These are phyloP conservation scores for Hapalemur alaotrensis DNA, from an alignment of 2,797 vertebrate species.

Conservation along the genomic window DNA sequence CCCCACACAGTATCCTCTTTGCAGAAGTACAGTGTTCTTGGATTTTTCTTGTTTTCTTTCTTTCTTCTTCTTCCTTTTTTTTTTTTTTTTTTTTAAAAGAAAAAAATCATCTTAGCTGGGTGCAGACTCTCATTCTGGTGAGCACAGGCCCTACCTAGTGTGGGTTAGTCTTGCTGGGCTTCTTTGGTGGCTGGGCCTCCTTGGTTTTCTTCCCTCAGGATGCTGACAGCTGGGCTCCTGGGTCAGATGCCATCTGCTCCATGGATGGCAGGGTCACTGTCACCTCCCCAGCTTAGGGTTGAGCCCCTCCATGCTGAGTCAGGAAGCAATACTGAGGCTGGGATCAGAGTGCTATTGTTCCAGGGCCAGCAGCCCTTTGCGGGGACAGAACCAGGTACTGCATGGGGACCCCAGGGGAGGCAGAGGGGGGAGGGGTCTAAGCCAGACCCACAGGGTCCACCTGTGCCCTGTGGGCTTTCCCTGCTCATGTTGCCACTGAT, in stretches of 20 bases:
- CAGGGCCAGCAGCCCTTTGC: neutral
- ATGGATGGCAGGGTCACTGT: neutral
- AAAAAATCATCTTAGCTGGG: neutral
- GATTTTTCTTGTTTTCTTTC: neutral
- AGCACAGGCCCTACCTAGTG: accelerated
- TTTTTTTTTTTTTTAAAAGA: too few relatives aligned
- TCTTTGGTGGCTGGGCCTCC: neutral
- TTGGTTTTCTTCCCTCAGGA: neutral
- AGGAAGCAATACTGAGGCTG: neutral
- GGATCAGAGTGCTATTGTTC: neutral
- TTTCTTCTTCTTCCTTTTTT: neutral
- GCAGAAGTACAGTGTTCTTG: neutral
- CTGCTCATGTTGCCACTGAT: neutral
- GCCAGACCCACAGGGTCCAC: neutral
- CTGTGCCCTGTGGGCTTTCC: accelerated
- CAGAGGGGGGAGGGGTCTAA: neutral
- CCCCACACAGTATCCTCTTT: neutral
- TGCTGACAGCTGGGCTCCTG: too few relatives aligned
- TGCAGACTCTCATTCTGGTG: neutral
- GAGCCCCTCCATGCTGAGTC: neutral
- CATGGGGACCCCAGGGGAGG: too few relatives aligned
- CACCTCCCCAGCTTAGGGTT: neutral
- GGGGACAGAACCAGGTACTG: neutral
- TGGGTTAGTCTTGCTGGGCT: neutral
- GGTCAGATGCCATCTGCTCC: neutral